Percentiles rank a stretch among this genome's conserved stretches.
Evolutionary conservation across 2,888 invertebrate genomes (phyloP).

Genomic region (Trissoscelio sp.): DNA sequence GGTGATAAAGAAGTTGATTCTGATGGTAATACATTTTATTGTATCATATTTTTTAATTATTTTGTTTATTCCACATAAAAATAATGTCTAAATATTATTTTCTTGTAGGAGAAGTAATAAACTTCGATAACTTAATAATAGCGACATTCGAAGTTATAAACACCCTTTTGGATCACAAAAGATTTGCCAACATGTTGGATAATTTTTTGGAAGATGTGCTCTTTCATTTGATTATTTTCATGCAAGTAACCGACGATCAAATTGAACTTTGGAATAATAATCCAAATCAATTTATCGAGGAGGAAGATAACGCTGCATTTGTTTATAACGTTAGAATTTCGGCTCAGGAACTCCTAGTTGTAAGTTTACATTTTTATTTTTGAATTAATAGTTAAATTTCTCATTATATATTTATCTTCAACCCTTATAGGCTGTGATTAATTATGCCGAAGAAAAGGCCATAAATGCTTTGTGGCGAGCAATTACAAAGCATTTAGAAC

Average conservation of each 20-base stretch:
- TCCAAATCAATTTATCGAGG: constrained; percentile 88
- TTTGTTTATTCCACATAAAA: too few species aligned
- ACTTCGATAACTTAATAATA: constrained; percentile 87
- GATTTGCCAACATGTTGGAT: constrained; percentile 85
- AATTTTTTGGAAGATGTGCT: constrained; percentile 87
- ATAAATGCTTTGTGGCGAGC: constrained; percentile 86
- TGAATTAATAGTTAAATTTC: too few species aligned
- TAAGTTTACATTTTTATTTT: constrained; percentile 77
- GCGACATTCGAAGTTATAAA: constrained; percentile 88
- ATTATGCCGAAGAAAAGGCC: constrained; percentile 84
- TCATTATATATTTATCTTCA: too few species aligned
- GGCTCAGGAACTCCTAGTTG: constrained; percentile 87
- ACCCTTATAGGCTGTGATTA: constrained; percentile 74
- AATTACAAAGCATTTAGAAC: constrained; percentile 86
- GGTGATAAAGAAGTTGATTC: constrained; percentile 86
- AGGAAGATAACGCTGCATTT: constrained; percentile 87
- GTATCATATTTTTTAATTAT: neutral
- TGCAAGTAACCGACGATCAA: constrained; percentile 89
- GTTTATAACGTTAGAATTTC: constrained; percentile 87
- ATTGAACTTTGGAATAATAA: constrained; percentile 86
- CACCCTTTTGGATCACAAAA: constrained; percentile 85
- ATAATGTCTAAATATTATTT: too few species aligned
- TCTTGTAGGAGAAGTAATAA: constrained; percentile 85
- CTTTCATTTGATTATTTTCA: constrained; percentile 88
- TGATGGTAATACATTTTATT: constrained; percentile 83